Percentiles rank a stretch among this genome's conserved stretches.
phyloP scores from a whole-genome alignment of 2,888 invertebrate genomes.

The Nomada goodeniana region DNA sequence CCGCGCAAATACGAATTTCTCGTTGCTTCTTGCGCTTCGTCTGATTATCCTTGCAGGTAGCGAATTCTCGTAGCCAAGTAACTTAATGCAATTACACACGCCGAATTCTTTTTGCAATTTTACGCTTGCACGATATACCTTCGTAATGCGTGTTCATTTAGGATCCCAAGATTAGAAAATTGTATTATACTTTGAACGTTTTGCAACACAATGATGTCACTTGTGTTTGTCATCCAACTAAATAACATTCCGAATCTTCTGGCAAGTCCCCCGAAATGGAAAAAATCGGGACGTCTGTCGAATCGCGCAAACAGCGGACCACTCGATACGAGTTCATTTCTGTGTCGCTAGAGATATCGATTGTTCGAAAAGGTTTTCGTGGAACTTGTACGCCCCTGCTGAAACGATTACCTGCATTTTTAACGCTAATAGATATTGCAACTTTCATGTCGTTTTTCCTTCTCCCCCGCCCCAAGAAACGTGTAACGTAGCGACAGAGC shows the following conservation, averaged over 20 bases:
- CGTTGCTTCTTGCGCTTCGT: neutral
- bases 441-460: conserved; percentile 5
- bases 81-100: too few species aligned
- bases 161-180: too few species aligned
- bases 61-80: too few species aligned
- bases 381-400: conserved; percentile 12
- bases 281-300: too few species aligned
- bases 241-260: conserved; percentile 8
- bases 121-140: too few species aligned
- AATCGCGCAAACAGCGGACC: neutral
- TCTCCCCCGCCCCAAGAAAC: conserved; percentile 9
- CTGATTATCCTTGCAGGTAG: neutral
- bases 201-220: too few species aligned
- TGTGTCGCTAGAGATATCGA: conserved; percentile 39
- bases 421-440: conserved; percentile 23
- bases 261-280: neutral
- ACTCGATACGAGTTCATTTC: conserved; percentile 47
- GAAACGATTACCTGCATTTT: conserved; percentile 41
- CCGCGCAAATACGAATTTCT: neutral
- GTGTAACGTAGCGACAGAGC: neutral
- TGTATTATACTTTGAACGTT: too few species aligned
- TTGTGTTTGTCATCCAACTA: too few species aligned
- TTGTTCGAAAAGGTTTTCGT: conserved; percentile 31
- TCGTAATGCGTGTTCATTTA: too few species aligned
- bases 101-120: too few species aligned